Base-by-base conservation (phyloP, 2,888 invertebrate genomes). In the Parapristionchus giblindavisi region DNA sequence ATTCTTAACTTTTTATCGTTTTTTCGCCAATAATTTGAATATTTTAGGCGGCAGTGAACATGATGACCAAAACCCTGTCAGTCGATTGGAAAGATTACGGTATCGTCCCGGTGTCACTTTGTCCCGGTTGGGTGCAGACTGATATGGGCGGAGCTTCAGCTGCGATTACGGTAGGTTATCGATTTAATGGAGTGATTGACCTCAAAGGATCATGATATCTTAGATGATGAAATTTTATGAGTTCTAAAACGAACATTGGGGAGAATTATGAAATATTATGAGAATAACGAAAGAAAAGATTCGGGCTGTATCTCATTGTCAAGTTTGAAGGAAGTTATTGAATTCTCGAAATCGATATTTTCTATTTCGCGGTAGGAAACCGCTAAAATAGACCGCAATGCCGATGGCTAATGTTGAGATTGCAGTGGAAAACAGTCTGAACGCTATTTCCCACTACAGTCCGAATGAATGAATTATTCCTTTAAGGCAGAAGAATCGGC, bases 111-210 rank as follows among this genome's bases (percentile, higher is more conserved):
- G 32, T 32, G 27, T 63, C 63, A 11, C 34, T 63, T 36, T 63
- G 63, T 38, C 63, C 63, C 34, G 63, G 63, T 14, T 63, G 63
- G 63, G 63, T 63, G 34, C 63, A 34, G 40, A 63, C 63, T 8
- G 63, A 63, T 17, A 63, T 63, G 63, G 63, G 63, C 14, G 63
- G 63, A 36, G 34, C 8, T 11, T 11, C 14, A 17, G 63, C 63
- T 11, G 40, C 38, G 8, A 34, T 63, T 14, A 63, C 32, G 63
- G 63, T 63, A 17, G 11, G 24, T n/a, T 21, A 21, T 58, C 11
- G 14, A 48, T 48, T 48, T n/a, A n/a, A n/a, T n/a, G n/a, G n/a
- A n/a, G n/a, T n/a, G n/a, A n/a, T n/a, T n/a, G n/a, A n/a, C n/a
- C n/a, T n/a, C n/a, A n/a, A n/a, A n/a, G n/a, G n/a, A n/a, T n/a